Evolutionary conservation across 1,140 invertebrate species (phyloP), one percentile per base, ranked within the genome.

Genomic region (Drosophila ohnishii): DNA sequence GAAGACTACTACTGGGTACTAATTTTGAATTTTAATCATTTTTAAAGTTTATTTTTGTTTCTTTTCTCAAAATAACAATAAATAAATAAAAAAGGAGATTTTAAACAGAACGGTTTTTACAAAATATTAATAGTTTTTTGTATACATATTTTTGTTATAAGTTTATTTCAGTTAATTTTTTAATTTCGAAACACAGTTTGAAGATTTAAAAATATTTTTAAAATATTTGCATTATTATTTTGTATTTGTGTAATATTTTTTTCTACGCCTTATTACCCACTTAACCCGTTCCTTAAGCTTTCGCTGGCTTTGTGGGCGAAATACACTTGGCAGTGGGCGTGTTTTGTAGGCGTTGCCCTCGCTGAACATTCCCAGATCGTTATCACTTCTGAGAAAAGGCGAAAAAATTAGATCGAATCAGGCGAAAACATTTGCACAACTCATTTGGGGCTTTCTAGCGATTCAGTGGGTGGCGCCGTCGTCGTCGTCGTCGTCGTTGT

Each of bases 361-460:
- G 16, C 1, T 4, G 2, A 34, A 16, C 28, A 32, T 57, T 40
- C 35, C n/a, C 39, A 37, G 13, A 44, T 48, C 30, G 25, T 40
- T 70, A 71, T 71, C 65, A 71, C 51, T 59, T 58, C 44, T n/a
- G 32, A 32, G 47, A 35, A 67, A 50, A 74, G 45, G 62, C 48
- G 48, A 60, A 44, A 10, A 48, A 66, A 75, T 58, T 59, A 40
- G 61, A 66, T 67, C 34, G 50, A 64, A 58, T 60, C 42, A 44
- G 64, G 39, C 75, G 25, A 73, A 78, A 78, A 76, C 70, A 86
- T 82, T 86, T 86, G 66, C 78, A 57, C 45, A 79, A 82, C 71
- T 79, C 73, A 86, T 86, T 53, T 87, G 60, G 51, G 47, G 53
- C 62, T 76, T 59, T 76, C 61, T 58, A 14, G 30, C 34, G 14